Base-by-base conservation (phyloP, 2,797 vertebrate species). In the Sebastes kiyomatsui region DNA sequence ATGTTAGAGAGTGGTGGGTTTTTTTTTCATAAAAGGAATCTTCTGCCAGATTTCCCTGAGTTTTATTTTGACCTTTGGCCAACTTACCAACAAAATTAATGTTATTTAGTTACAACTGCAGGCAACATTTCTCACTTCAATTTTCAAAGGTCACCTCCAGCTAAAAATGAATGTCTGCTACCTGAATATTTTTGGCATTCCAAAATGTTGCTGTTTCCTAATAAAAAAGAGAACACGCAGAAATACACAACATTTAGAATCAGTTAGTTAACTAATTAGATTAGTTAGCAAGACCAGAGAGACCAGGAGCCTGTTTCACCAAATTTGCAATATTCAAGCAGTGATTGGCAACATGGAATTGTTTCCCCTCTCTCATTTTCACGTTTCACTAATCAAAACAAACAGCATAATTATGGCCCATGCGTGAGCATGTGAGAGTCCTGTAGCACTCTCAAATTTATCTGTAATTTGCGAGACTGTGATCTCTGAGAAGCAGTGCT, bases 301-400 rank as follows among this genome's bases (percentile, higher is more conserved):
- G 8, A 54, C 49, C 49, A 49, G 18, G 46, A 49, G 46, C 46
- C 18, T 49, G 46, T 49, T 64, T 66, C 6, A 55, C 62, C 60
- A 73, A 35, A 62, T 82, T 52, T 67, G 49, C 49, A 52, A 22
- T 2, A 13, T 73, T 16, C 20, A 54, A 60, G 42, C 66, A 60
- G 25, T 67, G 33, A 61, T 64, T 75, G 67, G 20, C 55, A 73
- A 55, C 42, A 67, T 60, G 8, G 54, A 30, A 38, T 49, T 59
- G n/a, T 85, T 67, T 81, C 56, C 8, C 49, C 23, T 25, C 20
- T 25, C n/a, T 74, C 10, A 69, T 55, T 70, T 70, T 66, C 28
- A 72, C 38, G 13, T 75, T 54, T 49, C 20, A 12, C 56, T 25
- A 27, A 62, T 75, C 56, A 75, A 72, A 81, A 67, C 60, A 74